Conservation (phyloP, 2,888 invertebrate species). For the Neoitamus cyanurus region DNA sequence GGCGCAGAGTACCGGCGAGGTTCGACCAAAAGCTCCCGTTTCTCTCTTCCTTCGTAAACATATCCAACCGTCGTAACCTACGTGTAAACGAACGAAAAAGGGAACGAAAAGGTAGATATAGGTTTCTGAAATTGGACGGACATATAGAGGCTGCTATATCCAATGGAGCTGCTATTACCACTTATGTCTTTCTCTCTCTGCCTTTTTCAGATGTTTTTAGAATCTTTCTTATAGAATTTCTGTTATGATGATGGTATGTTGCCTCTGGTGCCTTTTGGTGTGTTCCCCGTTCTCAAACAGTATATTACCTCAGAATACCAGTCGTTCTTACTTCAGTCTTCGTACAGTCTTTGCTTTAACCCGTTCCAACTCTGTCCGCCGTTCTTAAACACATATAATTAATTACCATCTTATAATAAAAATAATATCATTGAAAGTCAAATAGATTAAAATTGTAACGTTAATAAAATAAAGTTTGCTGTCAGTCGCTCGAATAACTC, state of each 20-base stretch:
- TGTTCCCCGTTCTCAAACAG: constrained; percentile 57
- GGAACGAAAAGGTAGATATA: constrained; percentile 40
- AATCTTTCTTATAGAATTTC: constrained; percentile 37
- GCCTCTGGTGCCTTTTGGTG: constrained; percentile 29
- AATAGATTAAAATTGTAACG: constrained; percentile 54
- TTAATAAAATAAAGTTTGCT: constrained; percentile 27
- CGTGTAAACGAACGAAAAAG: constrained; percentile 32
- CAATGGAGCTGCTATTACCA: constrained; percentile 32
- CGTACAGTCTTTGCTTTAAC: constrained; percentile 69
- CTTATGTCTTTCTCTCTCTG: constrained; percentile 35
- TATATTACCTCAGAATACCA: constrained; percentile 67
- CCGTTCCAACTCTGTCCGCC: constrained; percentile 68
- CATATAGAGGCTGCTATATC: constrained; percentile 23
- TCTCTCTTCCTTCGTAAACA: constrained; percentile 29
- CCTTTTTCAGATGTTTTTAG: constrained; percentile 37
- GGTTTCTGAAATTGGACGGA: constrained; percentile 25
- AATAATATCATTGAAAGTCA: constrained; percentile 50
- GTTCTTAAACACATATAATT: constrained; percentile 60
- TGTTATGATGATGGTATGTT: constrained; percentile 41
- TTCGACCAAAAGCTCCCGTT: constrained; percentile 8
- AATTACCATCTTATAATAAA: constrained; percentile 58
- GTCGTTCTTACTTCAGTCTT: constrained; percentile 68
- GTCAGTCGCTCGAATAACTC: neutral
- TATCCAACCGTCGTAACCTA: neutral
- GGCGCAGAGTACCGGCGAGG: constrained; percentile 20